Percentiles rank a stretch among this genome's conserved stretches.
These are phyloP conservation scores for Rhagoletis zephyria DNA, from an alignment of 1,140 invertebrate species.

Conservation along the genomic window DNA sequence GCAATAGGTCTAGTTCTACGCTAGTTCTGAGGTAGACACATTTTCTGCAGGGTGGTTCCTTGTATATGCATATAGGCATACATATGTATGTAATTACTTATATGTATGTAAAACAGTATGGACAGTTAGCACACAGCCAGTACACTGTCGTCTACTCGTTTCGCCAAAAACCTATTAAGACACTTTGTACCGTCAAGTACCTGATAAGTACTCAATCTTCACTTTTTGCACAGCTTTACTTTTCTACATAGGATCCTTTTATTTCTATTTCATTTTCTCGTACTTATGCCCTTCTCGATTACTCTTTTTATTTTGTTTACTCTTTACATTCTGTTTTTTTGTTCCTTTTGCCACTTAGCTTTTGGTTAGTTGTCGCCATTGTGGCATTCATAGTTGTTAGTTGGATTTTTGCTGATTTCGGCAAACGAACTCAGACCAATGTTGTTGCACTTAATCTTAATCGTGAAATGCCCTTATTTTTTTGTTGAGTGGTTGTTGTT, in stretches of 20 bases:
- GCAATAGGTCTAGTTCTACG: no score
- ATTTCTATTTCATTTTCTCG: background rate
- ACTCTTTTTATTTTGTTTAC: background rate
- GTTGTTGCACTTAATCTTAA: conserved; percentile 26
- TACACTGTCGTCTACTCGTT: background rate
- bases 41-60: no score
- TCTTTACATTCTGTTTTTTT: background rate
- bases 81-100: no score
- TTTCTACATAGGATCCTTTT: background rate
- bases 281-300: background rate
- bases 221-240: background rate
- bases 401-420: conserved; percentile 48
- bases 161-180: conserved; percentile 26
- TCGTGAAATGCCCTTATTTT: conserved; percentile 36
- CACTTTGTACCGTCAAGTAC: conserved; percentile 13
- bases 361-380: conserved; percentile 2
- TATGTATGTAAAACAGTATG: no score
- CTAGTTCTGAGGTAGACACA: no score
- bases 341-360: conserved; percentile 15
- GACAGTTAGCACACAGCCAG: no score
- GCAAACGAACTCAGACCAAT: background rate
- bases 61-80: no score
- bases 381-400: conserved; percentile 31
- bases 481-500: background rate
- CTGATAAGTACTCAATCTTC: conserved; percentile 18